Base-by-base conservation (phyloP, 2,797 vertebrate species). In the Novumbra hubbsi region DNA sequence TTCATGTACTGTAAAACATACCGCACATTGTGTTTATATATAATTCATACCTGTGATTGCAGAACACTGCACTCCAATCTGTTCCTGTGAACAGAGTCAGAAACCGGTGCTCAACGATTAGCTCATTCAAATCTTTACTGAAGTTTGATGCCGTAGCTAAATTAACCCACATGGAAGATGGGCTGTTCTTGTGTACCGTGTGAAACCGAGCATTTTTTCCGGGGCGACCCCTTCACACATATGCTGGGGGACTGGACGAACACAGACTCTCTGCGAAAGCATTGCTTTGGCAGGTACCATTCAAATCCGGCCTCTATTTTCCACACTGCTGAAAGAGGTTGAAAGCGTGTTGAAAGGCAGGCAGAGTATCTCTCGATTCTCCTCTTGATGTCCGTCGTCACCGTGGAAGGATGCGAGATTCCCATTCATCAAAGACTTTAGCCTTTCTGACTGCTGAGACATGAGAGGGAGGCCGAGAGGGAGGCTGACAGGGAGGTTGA, bases 1-100 rank as follows among this genome's bases (percentile, higher is more conserved):
- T 45, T 45, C 41, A 24, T 57, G 55, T 24, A 57, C 55, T 21
- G 55, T 21, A 57, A 57, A 57, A 21, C n/a, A 57, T 57, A 21
- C 21, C 9, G 21, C 11, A 24, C 55, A 8, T 45, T 45, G 3
- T 7, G 41, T 19, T 21, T 57, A 24, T 24, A 12, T 57, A 57
- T 57, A 57, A 57, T 57, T 57, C 55, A 57, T 57, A 57, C 55
- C n/a, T 57, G 55, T 57, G 55, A 57, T 57, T 57, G 21, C 21
- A 57, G 21, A 57, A 57, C 8, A 12, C 9, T 24, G n/a, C 3
- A 21, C 63, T 11, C 30, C 30, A 0, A 65, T 65, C 14, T 17
- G 28, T 8, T 28, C 30, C 15, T 15, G 60, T 63, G 60, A 30
- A 63, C 28, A 5, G 6, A 32, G 28, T 5, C 28, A 64, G 27